Conservation (phyloP, 2,888 invertebrate genomes). For the Ypsolopha sequella region DNA sequence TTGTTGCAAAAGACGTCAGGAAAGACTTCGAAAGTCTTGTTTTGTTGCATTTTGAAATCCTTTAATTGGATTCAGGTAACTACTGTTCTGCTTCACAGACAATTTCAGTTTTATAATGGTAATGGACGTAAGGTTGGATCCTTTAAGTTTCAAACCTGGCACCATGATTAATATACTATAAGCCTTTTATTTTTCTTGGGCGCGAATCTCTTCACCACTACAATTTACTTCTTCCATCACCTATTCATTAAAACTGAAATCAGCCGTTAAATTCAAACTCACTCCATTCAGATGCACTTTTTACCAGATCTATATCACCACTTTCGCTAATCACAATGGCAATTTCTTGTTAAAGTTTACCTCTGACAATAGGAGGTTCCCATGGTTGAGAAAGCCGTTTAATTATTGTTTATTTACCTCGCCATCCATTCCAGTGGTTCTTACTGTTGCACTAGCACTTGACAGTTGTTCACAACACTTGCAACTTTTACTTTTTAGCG, state of each 20-base stretch:
- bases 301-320: background rate
- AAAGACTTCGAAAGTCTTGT: no score
- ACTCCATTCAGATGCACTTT: background rate
- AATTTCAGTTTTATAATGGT: no score
- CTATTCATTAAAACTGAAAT: background rate
- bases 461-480: constrained; percentile 5
- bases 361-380: background rate
- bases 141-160: no score
- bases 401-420: constrained; percentile 23
- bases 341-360: background rate
- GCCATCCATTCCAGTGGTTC: constrained; percentile 48
- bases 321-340: constrained; percentile 5
- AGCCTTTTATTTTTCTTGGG: no score
- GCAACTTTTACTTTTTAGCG: constrained; percentile 34
- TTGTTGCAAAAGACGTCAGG: no score
- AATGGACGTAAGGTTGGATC: no score
- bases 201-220: no score
- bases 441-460: constrained; percentile 15
- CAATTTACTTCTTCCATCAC: no score
- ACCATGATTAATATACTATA: no score
- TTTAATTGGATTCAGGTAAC: no score
- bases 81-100: no score
- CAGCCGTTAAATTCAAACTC: background rate
- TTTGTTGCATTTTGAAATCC: no score
- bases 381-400: background rate